Conservation (phyloP, 2,113 vertebrate species). For the Brachionichthys hirsutus region DNA sequence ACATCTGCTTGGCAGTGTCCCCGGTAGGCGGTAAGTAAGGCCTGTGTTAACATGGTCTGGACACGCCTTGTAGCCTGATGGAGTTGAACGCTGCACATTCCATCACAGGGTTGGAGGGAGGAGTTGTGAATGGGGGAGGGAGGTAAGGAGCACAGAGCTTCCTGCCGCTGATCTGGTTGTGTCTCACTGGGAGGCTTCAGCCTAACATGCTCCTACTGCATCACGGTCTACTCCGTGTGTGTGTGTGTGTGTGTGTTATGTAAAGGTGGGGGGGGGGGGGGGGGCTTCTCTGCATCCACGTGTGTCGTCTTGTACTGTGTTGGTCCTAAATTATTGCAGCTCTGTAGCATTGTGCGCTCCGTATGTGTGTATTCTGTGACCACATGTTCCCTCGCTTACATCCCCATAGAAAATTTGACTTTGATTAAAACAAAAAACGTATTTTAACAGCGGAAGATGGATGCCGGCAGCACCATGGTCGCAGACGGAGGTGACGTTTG, state of each 20-base stretch:
- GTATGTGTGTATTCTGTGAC: background rate
- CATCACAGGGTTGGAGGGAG: slow-evolving; percentile 40
- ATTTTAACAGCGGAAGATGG: slow-evolving; percentile 9
- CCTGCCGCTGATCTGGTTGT: slow-evolving; percentile 16
- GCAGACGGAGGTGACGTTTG: slow-evolving; percentile 22
- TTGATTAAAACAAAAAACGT: slow-evolving; percentile 21
- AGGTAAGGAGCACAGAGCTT: slow-evolving; percentile 15
- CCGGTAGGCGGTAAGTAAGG: slow-evolving; percentile 19
- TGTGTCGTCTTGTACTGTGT: background rate
- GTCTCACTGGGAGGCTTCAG: slow-evolving; percentile 12
- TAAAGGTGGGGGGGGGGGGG: too few relatives aligned
- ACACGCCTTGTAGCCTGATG: slow-evolving; percentile 42
- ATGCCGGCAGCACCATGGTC: slow-evolving; percentile 21
- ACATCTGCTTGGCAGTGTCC: slow-evolving; percentile 47
- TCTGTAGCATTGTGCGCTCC: slow-evolving; percentile 4
- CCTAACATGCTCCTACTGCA: slow-evolving; percentile 12
- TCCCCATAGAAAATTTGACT: background rate
- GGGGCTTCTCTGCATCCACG: background rate
- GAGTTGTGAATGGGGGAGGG: background rate
- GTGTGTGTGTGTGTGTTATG: background rate
- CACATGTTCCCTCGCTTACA: background rate
- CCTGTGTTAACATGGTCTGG: slow-evolving; percentile 61
- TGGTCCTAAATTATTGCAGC: slow-evolving; percentile 15
- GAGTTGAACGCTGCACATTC: slow-evolving; percentile 63
- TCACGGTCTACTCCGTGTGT: background rate